Evolutionary conservation across 2,113 vertebrate species (phyloP).

Genomic region (Acanthochromis polyacanthus): DNA sequence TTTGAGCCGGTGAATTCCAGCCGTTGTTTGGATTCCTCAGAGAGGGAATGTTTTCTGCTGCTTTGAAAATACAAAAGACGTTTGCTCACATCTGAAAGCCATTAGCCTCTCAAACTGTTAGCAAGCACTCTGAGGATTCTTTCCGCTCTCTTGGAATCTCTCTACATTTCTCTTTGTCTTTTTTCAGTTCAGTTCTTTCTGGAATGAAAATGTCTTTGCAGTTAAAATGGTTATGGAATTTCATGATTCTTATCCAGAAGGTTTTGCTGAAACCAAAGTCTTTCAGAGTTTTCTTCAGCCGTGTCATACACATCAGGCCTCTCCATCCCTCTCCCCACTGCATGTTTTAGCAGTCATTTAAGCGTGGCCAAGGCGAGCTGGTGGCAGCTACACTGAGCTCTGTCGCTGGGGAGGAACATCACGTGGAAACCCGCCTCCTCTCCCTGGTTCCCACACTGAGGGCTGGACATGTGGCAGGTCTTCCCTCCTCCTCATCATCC

Average conservation of each 20-base stretch:
- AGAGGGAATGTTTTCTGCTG: conserved; percentile 88
- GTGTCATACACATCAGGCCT: conserved; percentile 34
- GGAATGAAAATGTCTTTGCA: conserved; percentile 51
- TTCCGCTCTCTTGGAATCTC: conserved; percentile 79
- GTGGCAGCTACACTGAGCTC: conserved; percentile 48
- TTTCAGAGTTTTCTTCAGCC: conserved; percentile 32
- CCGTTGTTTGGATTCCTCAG: conserved; percentile 88
- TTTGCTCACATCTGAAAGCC: conserved; percentile 88
- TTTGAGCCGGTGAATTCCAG: conserved; percentile 84
- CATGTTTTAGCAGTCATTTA: conserved; percentile 71
- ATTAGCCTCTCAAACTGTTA: conserved; percentile 87
- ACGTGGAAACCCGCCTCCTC: conserved; percentile 63
- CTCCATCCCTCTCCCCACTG: conserved; percentile 48
- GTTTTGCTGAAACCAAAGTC: conserved; percentile 55
- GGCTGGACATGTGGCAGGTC: conserved; percentile 55
- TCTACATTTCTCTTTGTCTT: conserved; percentile 67
- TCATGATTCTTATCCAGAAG: conserved; percentile 67
- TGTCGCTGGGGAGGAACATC: conserved; percentile 67
- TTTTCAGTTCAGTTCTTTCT: conserved; percentile 49
- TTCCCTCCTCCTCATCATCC: conserved; percentile 56
- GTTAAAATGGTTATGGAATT: conserved; percentile 74
- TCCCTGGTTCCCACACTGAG: conserved; percentile 54
- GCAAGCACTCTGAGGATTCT: conserved; percentile 80
- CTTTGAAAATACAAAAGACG: conserved; percentile 83
- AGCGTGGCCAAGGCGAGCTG: conserved; percentile 40